Evolutionary conservation across 1,140 invertebrate species (phyloP).

Genomic region (Adoxophyes honmai): DNA sequence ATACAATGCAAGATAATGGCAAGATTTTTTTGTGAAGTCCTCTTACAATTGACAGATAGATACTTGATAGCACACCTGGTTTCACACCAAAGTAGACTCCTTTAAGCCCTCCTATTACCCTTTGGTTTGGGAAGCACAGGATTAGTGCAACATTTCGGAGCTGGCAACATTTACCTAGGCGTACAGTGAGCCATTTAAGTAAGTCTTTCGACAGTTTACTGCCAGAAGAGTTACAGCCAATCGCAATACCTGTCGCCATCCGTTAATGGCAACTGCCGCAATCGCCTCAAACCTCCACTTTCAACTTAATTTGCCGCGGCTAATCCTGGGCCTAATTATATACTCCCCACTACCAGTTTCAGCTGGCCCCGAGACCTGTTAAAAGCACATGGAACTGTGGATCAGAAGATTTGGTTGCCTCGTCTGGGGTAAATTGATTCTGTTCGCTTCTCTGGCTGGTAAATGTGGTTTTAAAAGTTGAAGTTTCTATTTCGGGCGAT

Average conservation of each 20-base stretch:
- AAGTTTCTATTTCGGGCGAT: neutral
- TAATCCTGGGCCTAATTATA: constrained; percentile 67
- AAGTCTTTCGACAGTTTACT: too few species aligned
- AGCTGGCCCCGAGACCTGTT: neutral
- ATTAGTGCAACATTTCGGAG: too few species aligned
- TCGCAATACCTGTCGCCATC: constrained; percentile 22
- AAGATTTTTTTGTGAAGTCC: too few species aligned
- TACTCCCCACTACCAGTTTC: constrained; percentile 23
- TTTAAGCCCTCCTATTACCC: too few species aligned
- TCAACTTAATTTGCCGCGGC: constrained; percentile 63
- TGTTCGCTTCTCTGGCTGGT: constrained; percentile 9
- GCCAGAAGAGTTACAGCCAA: constrained; percentile 6
- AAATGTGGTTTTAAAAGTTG: constrained; percentile 12
- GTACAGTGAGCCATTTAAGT: too few species aligned
- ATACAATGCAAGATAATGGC: too few species aligned
- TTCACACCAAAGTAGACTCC: too few species aligned
- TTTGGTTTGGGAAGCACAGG: too few species aligned
- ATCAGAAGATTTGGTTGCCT: neutral
- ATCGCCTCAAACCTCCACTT: constrained; percentile 52
- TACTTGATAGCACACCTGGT: too few species aligned
- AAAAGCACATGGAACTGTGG: neutral
- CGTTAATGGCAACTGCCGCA: constrained; percentile 30
- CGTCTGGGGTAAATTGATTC: constrained; percentile 41
- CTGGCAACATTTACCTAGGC: too few species aligned
- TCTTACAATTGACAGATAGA: too few species aligned